Conservation (phyloP, 2,888 invertebrate species). For the Tipula helvola region DNA sequence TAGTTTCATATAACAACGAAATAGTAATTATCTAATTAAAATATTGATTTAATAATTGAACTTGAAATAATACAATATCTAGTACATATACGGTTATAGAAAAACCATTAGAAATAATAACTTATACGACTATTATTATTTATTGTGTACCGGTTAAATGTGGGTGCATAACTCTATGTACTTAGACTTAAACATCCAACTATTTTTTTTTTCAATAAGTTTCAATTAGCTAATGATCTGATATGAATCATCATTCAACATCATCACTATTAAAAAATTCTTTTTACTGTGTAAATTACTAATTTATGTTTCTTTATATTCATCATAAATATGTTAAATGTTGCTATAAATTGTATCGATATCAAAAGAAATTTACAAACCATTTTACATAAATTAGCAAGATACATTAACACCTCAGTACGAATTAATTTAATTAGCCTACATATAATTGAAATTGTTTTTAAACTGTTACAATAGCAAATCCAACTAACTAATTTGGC, state of each 20-base stretch:
- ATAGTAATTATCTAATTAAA: not conserved
- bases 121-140: not conserved
- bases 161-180: not conserved
- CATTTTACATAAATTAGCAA: not conserved
- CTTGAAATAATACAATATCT: not conserved
- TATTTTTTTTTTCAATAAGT: not conserved
- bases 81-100: not conserved
- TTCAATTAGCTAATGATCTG: not conserved
- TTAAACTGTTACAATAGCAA: not conserved
- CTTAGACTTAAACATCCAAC: no score
- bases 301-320: no score
- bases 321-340: no score
- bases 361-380: no score
- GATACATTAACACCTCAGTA: not conserved
- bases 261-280: no score
- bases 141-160: not conserved
- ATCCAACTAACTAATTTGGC: no score
- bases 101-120: not conserved
- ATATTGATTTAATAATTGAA: not conserved
- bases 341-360: no score
- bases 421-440: not conserved
- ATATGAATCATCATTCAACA: no score
- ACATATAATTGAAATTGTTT: not conserved
- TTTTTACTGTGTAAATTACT: no score
- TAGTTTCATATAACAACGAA: not conserved